Base-by-base conservation (phyloP, 2,888 invertebrate genomes). In the Mesochorus sp. region DNA sequence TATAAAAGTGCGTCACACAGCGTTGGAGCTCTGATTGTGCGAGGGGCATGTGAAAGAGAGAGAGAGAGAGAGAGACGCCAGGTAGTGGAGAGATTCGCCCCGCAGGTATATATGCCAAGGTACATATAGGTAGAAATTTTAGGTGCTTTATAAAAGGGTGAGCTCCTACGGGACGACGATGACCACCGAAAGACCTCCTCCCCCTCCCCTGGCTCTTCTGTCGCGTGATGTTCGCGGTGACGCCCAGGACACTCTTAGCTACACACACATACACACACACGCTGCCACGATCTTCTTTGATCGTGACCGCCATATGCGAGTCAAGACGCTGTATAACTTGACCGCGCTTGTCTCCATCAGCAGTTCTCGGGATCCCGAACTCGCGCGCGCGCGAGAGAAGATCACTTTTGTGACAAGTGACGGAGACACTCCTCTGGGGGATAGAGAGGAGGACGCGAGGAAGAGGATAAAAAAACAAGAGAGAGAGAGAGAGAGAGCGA, bases 181-280 rank as follows among this genome's bases (percentile, higher is more conserved):
- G 59, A 61, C 51, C 21, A 31, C 17, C 49, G 39, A 55, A 44
- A 37, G 14, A 61, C 12, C 44, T 42, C 66, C 66, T 49, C 37
- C 26, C 34, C 12, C 21, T 42, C 26, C 66, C 49, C 17, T 61
- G 17, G 74, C 42, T 59, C 61, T 53, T 61, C 61, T 77, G 77
- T 77, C 73, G 77, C 77, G 77, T 73, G 73, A 77, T 31, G 73
- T 68, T 73, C 62, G 49, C 68, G 68, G 77, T 31, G 62, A 77
- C 77, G 77, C 73, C 73, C 77, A 73, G 28, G 59, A 49, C 55
- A 62, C 67, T 44, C 55, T 47, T 51, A 6, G 39, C 26, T 59
- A 37, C 17, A 66, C n/a, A 17, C 26, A 42, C 4, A 53, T 39
- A n/a, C 34, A n/a, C 53, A 17, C 34, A 26, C 28, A 17, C 12